A percentile compares a stretch with the other conserved stretches of the same genome.
These are phyloP conservation scores for Actinernus sp. DNA, from an alignment of 92 coral and sea anemone genomes.

Conservation along the genomic window DNA sequence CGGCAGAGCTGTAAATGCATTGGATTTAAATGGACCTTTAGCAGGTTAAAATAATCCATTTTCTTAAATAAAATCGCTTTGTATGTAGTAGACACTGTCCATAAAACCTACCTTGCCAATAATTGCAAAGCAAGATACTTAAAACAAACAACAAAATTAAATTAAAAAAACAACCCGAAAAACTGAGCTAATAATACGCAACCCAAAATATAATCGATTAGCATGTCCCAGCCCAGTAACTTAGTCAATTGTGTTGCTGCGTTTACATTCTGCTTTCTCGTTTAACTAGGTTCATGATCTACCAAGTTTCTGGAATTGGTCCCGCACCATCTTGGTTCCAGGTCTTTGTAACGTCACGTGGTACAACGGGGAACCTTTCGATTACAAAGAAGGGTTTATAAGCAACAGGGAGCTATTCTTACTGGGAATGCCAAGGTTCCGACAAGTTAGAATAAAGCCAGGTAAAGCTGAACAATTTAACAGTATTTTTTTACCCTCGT, in stretches of 20 bases:
- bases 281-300: constrained; percentile 54
- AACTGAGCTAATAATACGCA: too few relatives aligned
- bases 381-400: constrained; percentile 81
- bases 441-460: constrained; percentile 85
- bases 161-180: too few relatives aligned
- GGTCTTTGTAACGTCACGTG: constrained; percentile 75
- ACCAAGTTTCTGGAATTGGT: constrained; percentile 81
- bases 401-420: constrained; percentile 83
- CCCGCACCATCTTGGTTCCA: constrained; percentile 69
- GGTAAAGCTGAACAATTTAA: constrained; percentile 34
- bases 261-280: too few relatives aligned
- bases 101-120: too few relatives aligned
- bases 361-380: constrained; percentile 81
- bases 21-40: too few relatives aligned
- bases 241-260: neutral
- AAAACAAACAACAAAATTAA: too few relatives aligned
- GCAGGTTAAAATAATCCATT: too few relatives aligned
- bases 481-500: neutral
- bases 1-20: too few relatives aligned
- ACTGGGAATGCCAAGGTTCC: constrained; percentile 93
- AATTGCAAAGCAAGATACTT: too few relatives aligned
- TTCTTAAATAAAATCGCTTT: too few relatives aligned
- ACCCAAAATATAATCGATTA: too few relatives aligned
- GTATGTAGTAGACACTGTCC: too few relatives aligned
- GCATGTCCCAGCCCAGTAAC: neutral